Evolutionary conservation across 1,140 invertebrate species (phyloP).

Genomic region (Drosophila jambulina): DNA sequence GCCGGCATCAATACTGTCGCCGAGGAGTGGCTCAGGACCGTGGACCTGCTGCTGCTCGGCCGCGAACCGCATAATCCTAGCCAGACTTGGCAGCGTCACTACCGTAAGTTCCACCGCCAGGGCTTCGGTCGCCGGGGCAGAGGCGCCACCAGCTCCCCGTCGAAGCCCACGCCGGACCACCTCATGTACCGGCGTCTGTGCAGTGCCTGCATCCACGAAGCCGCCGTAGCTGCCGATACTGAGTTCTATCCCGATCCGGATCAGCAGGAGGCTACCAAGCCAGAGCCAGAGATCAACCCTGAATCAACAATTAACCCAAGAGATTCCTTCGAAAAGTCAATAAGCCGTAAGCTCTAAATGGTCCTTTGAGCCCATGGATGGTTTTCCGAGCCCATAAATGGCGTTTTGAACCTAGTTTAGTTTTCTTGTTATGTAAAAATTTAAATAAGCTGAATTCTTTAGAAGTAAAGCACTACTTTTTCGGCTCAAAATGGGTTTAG

Average conservation of each 20-base stretch:
- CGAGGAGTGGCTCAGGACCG: neutral
- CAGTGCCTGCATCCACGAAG: neutral
- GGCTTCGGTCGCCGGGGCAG: neutral
- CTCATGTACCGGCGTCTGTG: neutral
- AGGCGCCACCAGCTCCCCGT: neutral
- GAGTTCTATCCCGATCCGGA: neutral
- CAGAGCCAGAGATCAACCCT: neutral
- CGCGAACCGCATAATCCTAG: neutral
- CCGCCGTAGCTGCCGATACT: neutral
- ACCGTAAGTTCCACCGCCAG: neutral
- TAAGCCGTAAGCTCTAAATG: neutral
- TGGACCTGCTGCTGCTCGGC: neutral
- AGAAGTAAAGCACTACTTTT: too few species aligned
- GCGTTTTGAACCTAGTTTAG: too few species aligned
- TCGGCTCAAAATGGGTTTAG: too few species aligned
- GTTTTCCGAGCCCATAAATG: too few species aligned
- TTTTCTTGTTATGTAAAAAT: too few species aligned
- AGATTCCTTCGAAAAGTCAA: neutral
- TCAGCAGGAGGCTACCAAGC: neutral
- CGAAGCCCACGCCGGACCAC: neutral
- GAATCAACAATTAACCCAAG: neutral
- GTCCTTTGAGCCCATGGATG: neutral
- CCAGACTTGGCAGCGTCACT: neutral
- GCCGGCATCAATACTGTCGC: neutral
- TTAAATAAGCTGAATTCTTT: too few species aligned